Percentiles rank a stretch among this genome's conserved stretches.
These are phyloP conservation scores for Argyrosomus japonicus DNA, from an alignment of 2,113 vertebrate genomes.

Conservation along the genomic window DNA sequence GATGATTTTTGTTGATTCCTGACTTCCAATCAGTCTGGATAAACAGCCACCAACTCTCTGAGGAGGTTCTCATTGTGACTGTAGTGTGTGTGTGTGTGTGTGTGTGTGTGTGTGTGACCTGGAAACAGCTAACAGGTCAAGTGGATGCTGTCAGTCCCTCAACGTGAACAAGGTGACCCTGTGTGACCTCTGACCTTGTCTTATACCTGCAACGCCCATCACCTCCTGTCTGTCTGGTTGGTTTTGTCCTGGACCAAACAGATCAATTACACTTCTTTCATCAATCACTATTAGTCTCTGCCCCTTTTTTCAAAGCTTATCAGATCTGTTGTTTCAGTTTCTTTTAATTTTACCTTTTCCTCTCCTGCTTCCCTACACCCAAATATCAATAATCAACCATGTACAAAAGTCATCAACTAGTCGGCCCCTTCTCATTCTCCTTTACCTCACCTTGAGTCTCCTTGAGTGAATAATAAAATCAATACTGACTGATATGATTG, in stretches of 20 bases:
- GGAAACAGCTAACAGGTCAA: constrained; percentile 40
- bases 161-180: constrained; percentile 40
- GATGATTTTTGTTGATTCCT: constrained; percentile 27
- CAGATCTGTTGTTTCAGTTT: constrained; percentile 5
- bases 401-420: not conserved
- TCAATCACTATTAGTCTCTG: constrained; percentile 36
- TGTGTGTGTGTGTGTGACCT: constrained; percentile 10
- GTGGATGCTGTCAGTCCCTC: constrained; percentile 37
- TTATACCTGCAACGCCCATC: constrained; percentile 13
- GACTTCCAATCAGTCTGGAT: constrained; percentile 53
- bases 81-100: constrained; percentile 9
- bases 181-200: constrained; percentile 46
- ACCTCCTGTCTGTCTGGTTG: constrained; percentile 20
- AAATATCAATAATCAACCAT: not conserved
- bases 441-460: constrained; percentile 41
- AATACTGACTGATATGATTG: constrained; percentile 41
- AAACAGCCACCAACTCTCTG: constrained; percentile 46
- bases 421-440: not conserved
- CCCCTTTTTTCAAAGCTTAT: constrained; percentile 1
- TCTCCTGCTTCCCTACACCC: not conserved
- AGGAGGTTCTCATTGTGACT: constrained; percentile 27
- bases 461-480: constrained; percentile 13
- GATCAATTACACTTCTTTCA: constrained; percentile 42
- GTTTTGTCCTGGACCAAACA: constrained; percentile 9
- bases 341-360: not conserved